Evolutionary conservation across 2,888 invertebrate species (phyloP).

Genomic region (Tenthredo scrophulariae): DNA sequence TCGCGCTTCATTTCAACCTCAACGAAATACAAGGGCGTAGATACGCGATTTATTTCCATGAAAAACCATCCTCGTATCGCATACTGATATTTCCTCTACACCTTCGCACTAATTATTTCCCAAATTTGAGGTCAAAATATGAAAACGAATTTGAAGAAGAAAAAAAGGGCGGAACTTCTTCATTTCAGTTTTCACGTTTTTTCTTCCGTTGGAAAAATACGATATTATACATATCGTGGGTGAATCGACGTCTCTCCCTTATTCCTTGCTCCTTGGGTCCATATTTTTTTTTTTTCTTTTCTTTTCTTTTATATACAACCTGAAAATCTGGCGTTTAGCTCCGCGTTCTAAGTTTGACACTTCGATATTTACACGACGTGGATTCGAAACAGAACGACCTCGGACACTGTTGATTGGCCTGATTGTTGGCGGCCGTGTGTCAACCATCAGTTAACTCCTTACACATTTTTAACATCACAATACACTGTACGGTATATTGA

Average conservation of each 20-base stretch:
- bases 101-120: too few relatives aligned
- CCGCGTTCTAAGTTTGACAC: conserved; percentile 32
- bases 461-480: conserved; percentile 51
- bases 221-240: too few relatives aligned
- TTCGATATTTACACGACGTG: conserved; percentile 57
- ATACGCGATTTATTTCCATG: conserved; percentile 13
- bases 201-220: neutral
- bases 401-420: conserved; percentile 72
- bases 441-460: conserved; percentile 74
- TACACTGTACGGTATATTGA: neutral
- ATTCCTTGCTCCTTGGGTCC: neutral
- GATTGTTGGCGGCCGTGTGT: conserved; percentile 73
- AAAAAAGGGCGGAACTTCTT: neutral
- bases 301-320: neutral
- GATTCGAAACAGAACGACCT: conserved; percentile 68
- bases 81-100: neutral
- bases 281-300: neutral
- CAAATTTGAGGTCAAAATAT: neutral
- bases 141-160: neutral
- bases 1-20: neutral
- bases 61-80: neutral
- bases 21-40: neutral
- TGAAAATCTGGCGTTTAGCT: neutral
- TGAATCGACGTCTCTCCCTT: neutral
- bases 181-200: neutral